Evolutionary conservation across 2,888 invertebrate species (phyloP).

Genomic region (Myopa testacea): DNA sequence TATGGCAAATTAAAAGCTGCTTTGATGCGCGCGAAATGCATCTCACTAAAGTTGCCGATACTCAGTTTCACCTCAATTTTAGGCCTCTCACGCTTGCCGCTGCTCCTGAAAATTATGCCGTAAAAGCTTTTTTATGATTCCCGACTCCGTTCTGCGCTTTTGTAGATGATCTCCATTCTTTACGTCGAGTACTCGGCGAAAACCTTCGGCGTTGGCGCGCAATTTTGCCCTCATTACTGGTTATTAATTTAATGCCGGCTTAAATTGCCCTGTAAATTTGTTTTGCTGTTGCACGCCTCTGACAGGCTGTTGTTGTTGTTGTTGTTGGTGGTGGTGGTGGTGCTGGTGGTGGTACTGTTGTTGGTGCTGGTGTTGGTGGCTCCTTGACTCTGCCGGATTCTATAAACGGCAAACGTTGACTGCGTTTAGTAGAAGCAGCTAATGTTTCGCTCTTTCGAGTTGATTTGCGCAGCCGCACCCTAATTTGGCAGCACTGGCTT

Average conservation of each 20-base stretch:
- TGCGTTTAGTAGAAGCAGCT: slow-evolving; percentile 27
- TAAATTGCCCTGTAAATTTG: slow-evolving; percentile 39
- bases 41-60: background rate
- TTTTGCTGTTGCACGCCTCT: slow-evolving; percentile 25
- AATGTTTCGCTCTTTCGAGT: slow-evolving; percentile 25
- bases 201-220: slow-evolving; percentile 22
- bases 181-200: background rate
- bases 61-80: background rate
- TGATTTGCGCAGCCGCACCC: slow-evolving; percentile 38
- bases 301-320: background rate
- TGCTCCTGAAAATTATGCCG: slow-evolving; percentile 27
- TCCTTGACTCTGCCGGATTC: background rate
- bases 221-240: slow-evolving; percentile 35
- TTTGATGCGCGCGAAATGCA: slow-evolving; percentile 1
- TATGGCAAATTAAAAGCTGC: slow-evolving; percentile 32
- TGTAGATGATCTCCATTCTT: background rate
- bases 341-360: background rate
- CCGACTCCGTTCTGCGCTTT: background rate
- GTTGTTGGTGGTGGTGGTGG: background rate
- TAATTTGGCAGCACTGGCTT: background rate
- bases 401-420: background rate
- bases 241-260: slow-evolving; percentile 37
- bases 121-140: slow-evolving; percentile 27
- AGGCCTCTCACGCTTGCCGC: background rate
- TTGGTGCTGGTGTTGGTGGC: background rate